Conservation (phyloP, 1,140 invertebrate species). For the Trichogramma pretiosum region DNA sequence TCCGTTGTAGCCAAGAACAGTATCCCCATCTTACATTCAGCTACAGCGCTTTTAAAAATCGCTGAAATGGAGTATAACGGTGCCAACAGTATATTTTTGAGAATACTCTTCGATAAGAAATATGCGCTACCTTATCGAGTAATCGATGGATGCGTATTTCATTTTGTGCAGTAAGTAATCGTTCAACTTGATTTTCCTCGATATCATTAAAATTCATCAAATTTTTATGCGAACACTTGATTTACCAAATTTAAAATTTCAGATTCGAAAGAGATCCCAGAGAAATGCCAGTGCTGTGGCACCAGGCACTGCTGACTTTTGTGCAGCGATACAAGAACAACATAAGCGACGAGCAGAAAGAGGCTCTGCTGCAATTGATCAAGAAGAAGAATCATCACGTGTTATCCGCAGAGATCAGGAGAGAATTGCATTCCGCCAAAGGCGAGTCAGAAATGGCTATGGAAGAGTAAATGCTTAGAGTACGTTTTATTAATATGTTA, state of each 20-base stretch:
- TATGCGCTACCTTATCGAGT: conserved; percentile 95
- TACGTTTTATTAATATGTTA: conserved; percentile 25
- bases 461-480: too few species aligned
- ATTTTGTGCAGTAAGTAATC: conserved; percentile 73
- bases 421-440: conserved; percentile 74
- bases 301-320: conserved; percentile 90
- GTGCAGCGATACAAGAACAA: conserved; percentile 92
- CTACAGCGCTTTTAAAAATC: conserved; percentile 89
- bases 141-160: conserved; percentile 90
- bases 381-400: conserved; percentile 69
- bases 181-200: not conserved
- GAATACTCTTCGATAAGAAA: conserved; percentile 94
- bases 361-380: conserved; percentile 71
- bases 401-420: conserved; percentile 76
- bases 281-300: conserved; percentile 91
- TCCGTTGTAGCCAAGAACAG: conserved; percentile 86
- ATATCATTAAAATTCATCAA: conserved; percentile 1
- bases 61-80: conserved; percentile 97
- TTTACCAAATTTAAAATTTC: conserved; percentile 65
- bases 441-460: too few species aligned
- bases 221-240: conserved; percentile 2
- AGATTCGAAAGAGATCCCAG: conserved; percentile 79
- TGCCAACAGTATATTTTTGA: conserved; percentile 92
- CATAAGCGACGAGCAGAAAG: conserved; percentile 85
- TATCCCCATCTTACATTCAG: conserved; percentile 93